phyloP scores from a whole-genome alignment of 2,888 invertebrate species.

The Sarcophaga variegata region DNA sequence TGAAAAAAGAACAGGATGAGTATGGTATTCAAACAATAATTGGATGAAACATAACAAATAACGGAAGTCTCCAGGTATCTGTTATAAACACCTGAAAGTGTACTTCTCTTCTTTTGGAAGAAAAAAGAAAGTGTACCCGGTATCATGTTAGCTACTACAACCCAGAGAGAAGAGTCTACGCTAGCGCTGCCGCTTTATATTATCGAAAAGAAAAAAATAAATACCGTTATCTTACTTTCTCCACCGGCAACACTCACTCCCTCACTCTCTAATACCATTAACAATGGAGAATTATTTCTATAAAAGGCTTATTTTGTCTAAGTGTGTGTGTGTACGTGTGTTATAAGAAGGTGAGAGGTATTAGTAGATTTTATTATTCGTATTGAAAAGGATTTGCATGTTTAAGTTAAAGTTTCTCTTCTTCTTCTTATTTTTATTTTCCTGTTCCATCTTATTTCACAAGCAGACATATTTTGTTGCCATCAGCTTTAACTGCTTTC shows the following conservation, averaged over 20 bases:
- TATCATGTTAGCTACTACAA: too few relatives aligned
- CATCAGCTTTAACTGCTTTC: slow-evolving; percentile 6
- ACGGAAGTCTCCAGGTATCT: slow-evolving; percentile 53
- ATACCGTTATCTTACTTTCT: slow-evolving; percentile 48
- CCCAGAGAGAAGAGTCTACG: neutral
- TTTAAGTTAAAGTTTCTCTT: slow-evolving; percentile 29
- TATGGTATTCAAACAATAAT: slow-evolving; percentile 8
- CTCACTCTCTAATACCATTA: neutral
- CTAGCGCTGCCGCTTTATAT: too few relatives aligned
- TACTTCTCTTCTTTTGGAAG: slow-evolving; percentile 6
- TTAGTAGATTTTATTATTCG: too few relatives aligned
- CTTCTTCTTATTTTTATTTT: neutral
- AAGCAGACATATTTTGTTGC: slow-evolving; percentile 14
- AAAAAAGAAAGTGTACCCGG: too few relatives aligned
- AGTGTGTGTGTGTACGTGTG: too few relatives aligned
- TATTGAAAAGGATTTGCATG: slow-evolving; percentile 50
- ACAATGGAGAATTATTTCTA: too few relatives aligned
- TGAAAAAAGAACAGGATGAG: neutral
- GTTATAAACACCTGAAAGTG: slow-evolving; percentile 42
- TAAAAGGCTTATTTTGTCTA: too few relatives aligned
- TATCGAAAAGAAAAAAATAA: neutral
- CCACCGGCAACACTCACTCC: slow-evolving; percentile 15
- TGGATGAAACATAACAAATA: slow-evolving; percentile 31
- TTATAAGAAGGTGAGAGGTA: too few relatives aligned
- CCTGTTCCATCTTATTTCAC: neutral